Evolutionary conservation across 1,140 invertebrate genomes (phyloP), one percentile per base, ranked within the genome.

Genomic region (Parapsyche elsis): DNA sequence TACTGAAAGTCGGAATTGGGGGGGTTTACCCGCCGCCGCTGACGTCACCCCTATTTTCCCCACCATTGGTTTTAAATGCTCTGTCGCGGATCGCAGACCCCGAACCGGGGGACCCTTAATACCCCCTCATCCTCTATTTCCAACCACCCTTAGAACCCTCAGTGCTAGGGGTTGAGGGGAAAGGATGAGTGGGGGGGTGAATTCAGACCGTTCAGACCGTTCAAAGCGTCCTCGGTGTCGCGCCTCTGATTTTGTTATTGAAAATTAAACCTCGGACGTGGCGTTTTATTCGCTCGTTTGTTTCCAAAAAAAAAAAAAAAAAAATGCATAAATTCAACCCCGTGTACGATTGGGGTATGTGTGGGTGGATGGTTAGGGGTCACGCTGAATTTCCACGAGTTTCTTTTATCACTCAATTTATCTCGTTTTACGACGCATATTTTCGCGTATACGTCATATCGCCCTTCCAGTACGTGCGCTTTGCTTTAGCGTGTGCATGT

Each of bases 381-480:
- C 10, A 53, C 49, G 49, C 61, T 61, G 76, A 70, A 67, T 78
- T 78, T 77, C 53, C 45, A 26, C 70, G 57, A 78, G 38, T 44
- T 67, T 53, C 76, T 78, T 73, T 79, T 79, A 79, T 79, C 78
- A 79, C 67, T 79, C 78, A 73, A 79, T 79, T 79, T 73, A 79
- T 79, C 78, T 71, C 12, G 46, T 73, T 79, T 79, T 79, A 79
- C 44, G 64, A 70, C 64, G 9, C 46, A 26, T 71, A 71, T 71
- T 53, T 53, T 79, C 53, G n/a, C 46, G 57, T 38, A 76, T 76
- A 59, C n/a, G n/a, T n/a, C n/a, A 12, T 21, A 24, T 76, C 57
- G 23, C 21, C 59, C 30, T n/a, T n/a, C n/a, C n/a, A n/a, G n/a
- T n/a, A n/a, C n/a, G n/a, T n/a, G n/a, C n/a, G n/a, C n/a, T n/a